Base-by-base conservation (phyloP, 2,113 vertebrate species). In the Phycodurus eques region DNA sequence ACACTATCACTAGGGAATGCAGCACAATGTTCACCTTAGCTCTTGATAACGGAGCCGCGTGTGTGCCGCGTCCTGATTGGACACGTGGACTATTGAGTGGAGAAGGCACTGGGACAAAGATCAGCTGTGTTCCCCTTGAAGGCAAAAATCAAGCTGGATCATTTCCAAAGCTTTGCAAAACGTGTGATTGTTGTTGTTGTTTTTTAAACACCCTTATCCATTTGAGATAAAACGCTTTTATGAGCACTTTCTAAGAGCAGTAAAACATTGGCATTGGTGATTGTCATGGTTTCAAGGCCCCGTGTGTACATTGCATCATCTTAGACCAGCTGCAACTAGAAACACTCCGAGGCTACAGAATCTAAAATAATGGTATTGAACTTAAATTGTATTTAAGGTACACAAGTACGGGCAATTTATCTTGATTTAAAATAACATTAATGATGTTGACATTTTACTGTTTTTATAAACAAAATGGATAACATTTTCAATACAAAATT, bases 31-130 rank as follows among this genome's bases (percentile, higher is more conserved):
- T 6, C n/a, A 47, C 27, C 43, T 27, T 17, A 27, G 43, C 20
- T 3, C 15, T 46, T 66, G 63, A 46, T 46, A 66, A 66, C 6
- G 12, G 8, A 13, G 2, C 15, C 8, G 3, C 7, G 8, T 42
- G 13, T 20, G 13, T 19, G 8, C 13, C 6, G 59, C 5, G 14
- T 19, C 10, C 13, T 8, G 33, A 19, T 33, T 39, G n/a, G 63
- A 3, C n/a, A 5, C 2, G 47, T 63, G 54, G 68, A 76, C 65
- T 69, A 47, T 72, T 64, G 22, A 64, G 62, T 39, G 46, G 54
- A 75, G 78, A 72, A 66, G 43, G 53, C 43, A 85, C 54, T 76
- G 56, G 83, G 56, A 72, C 79, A 89, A 90, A 83, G 86, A 75
- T 89, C 75, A 70, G 15, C 35, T 22, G 39, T 0, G 39, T 35